phyloP scores from a whole-genome alignment of 2,113 vertebrate genomes.

The Arothron firmamentum region DNA sequence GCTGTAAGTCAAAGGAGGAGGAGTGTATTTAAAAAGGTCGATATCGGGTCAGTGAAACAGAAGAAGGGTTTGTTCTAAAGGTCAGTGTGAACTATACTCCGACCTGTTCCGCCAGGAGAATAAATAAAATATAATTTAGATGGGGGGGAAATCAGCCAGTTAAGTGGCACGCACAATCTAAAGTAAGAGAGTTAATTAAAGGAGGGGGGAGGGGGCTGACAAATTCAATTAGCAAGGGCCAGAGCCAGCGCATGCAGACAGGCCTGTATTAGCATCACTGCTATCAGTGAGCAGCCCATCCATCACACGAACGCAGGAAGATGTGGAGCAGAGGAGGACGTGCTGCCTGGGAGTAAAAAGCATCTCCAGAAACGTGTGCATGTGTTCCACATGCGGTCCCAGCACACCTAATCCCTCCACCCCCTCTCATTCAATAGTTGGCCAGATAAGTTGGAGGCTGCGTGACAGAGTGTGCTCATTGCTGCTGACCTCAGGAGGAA shows the following conservation, averaged over 20 bases:
- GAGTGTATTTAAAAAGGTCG: constrained; percentile 1
- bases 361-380: constrained; percentile 28
- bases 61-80: constrained; percentile 20
- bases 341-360: constrained; percentile 13
- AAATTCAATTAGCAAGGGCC: constrained; percentile 62
- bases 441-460: neutral
- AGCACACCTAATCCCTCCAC: neutral
- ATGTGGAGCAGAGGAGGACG: constrained; percentile 34
- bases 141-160: constrained; percentile 28
- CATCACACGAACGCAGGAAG: constrained; percentile 43
- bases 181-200: constrained; percentile 34
- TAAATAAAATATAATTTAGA: constrained; percentile 20
- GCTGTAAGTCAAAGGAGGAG: neutral
- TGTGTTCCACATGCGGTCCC: constrained; percentile 4
- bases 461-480: constrained; percentile 16
- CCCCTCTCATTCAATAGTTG: too few relatives aligned
- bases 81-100: neutral
- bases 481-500: constrained; percentile 22
- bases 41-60: constrained; percentile 25
- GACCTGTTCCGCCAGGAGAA: neutral
- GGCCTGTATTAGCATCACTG: constrained; percentile 66
- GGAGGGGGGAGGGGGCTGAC: constrained; percentile 37
- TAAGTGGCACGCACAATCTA: constrained; percentile 34
- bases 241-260: constrained; percentile 51
- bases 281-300: constrained; percentile 59